Evolutionary conservation across 2,888 invertebrate species (phyloP), one percentile per base, ranked within the genome.

Genomic region (Congeria kusceri): DNA sequence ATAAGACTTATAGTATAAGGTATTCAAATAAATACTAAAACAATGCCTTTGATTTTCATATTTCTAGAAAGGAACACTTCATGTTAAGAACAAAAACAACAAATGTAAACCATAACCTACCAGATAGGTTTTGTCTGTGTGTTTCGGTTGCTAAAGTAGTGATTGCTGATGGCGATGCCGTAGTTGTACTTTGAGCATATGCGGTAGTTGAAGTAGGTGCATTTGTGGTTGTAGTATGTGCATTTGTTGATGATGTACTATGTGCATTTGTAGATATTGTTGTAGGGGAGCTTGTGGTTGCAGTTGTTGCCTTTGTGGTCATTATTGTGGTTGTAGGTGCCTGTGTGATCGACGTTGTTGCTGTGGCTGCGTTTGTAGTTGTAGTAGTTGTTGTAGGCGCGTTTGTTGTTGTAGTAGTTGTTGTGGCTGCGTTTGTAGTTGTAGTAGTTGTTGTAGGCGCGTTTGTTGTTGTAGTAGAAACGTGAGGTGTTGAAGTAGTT

Each of bases 141-240:
- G n/a, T n/a, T n/a, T n/a, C n/a, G n/a, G n/a, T n/a, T n/a, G n/a
- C n/a, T n/a, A n/a, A n/a, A n/a, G n/a, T n/a, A n/a, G n/a, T n/a
- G n/a, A n/a, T n/a, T n/a, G n/a, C 25, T 61, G 69, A 23, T 69
- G 28, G 32, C 47, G 64, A 23, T 47, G 23, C n/a, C 47, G 64
- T 49, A 11, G 27, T 49, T 13, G 46, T 13, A 13, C 11, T 9
- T 44, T 9, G 46, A 13, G 46, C 9, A 44, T 9, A 9, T 13
- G 46, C 18, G 9, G 46, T 44, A 44, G 46, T 13, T 44, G 9
- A 9, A 13, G 46, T 44, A 44, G n/a, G 39, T 63, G 63, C 27
- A 28, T 29, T 9, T 27, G 28, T 15, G 3, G 57, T 28, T 67
- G 67, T 56, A 27, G 46, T 1, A 58, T n/a, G 5, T 59, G 59